Evolutionary conservation across 1,140 invertebrate genomes (phyloP).

Genomic region (Zaprionus inermis): DNA sequence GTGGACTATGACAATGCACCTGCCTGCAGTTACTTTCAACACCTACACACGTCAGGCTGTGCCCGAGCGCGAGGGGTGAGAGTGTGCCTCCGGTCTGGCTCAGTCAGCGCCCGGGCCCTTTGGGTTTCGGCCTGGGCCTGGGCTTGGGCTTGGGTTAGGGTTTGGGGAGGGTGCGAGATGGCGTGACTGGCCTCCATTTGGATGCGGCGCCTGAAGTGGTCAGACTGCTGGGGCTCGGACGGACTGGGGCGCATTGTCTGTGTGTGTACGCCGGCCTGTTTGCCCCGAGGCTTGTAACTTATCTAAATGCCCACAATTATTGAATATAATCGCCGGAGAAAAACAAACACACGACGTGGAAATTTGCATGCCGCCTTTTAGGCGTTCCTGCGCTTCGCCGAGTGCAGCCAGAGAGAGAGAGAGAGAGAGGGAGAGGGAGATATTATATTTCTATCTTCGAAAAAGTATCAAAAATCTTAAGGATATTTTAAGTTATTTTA

Average conservation of each 20-base stretch:
- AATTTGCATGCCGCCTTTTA: constrained; percentile 72
- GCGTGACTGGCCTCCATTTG: constrained; percentile 76
- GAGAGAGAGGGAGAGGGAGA: background rate
- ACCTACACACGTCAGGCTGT: constrained; percentile 66
- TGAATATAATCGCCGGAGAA: constrained; percentile 79
- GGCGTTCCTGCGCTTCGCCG: constrained; percentile 55
- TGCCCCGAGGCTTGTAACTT: constrained; percentile 72
- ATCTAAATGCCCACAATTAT: constrained; percentile 84
- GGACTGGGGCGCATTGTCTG: constrained; percentile 29
- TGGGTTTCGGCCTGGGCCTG: too few relatives aligned
- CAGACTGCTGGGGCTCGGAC: too few relatives aligned
- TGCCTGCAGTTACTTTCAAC: constrained; percentile 71
- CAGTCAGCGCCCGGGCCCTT: background rate
- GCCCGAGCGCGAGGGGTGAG: background rate
- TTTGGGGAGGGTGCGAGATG: constrained; percentile 54
- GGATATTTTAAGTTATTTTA: too few relatives aligned
- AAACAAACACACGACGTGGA: constrained; percentile 62
- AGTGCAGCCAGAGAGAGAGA: background rate
- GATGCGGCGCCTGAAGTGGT: constrained; percentile 56
- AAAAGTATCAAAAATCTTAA: too few relatives aligned
- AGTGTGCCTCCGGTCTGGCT: background rate
- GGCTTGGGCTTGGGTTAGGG: constrained; percentile 8
- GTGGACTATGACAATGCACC: constrained; percentile 33
- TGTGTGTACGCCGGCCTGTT: constrained; percentile 41
- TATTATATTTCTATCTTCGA: too few relatives aligned